These are phyloP conservation scores for Semaprochilodus insignis DNA, from an alignment of 2,797 vertebrate species.

Conservation along the genomic window DNA sequence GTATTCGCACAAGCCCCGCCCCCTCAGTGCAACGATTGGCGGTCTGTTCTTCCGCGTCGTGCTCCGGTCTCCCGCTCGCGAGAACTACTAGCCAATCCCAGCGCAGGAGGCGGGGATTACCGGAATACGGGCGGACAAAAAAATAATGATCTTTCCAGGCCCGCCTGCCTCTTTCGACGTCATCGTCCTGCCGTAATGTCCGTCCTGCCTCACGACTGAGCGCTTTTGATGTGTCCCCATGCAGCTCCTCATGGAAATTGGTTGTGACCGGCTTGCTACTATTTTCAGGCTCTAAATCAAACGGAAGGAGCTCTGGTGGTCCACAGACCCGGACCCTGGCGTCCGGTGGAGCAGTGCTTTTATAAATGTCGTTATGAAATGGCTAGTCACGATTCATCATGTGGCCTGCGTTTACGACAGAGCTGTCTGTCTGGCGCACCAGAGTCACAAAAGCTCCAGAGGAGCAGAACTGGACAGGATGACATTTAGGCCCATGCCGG, in stretches of 20 bases:
- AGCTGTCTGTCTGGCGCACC: background rate
- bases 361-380: constrained; percentile 21
- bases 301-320: background rate
- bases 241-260: constrained; percentile 28
- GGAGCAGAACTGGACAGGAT: background rate
- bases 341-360: background rate
- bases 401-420: constrained; percentile 13
- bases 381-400: constrained; percentile 25
- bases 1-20: background rate
- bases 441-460: background rate
- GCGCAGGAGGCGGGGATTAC: background rate
- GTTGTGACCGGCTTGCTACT: constrained; percentile 37
- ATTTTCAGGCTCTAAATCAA: constrained; percentile 45
- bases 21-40: background rate
- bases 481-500: background rate
- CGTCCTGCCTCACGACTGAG: constrained; percentile 53
- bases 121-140: background rate
- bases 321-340: background rate
- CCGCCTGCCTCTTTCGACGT: constrained; percentile 67
- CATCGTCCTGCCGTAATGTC: constrained; percentile 65
- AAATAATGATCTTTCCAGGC: constrained; percentile 50
- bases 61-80: too few relatives aligned
- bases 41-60: background rate
- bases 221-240: constrained; percentile 41
- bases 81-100: background rate